Evolutionary conservation across 1,140 invertebrate genomes (phyloP), one percentile per base, ranked within the genome.

Genomic region (Liolophura sinensis): DNA sequence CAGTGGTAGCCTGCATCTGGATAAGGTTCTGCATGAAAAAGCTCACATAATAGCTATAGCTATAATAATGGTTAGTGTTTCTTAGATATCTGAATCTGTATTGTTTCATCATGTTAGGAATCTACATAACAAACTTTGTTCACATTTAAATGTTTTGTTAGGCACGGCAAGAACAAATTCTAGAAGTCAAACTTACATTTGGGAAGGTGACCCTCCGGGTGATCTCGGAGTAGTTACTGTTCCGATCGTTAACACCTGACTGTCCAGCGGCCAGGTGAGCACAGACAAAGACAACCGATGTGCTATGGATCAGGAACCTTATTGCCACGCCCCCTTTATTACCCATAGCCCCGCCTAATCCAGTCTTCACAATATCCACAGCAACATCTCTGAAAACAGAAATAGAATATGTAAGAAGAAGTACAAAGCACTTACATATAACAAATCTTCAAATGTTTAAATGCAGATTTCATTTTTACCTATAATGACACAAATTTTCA

Each of bases 231-330:
- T 95, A 99, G 85, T 99, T 97, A 18, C 93, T 93, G 84, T 99
- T 99, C 67, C 97, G 86, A 79, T 99, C 96, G 59, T 89, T 88
- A n/a, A 96, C 91, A 86, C 99, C 95, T 7, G 92, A 93, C 78
- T 99, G 97, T 14, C 97, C 97, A 64, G 98, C 98, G 48, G 98
- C 96, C 86, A 99, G 98, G 87, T 99, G 98, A 49, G 96, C 95
- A 85, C 97, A 99, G 40, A 99, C 93, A 86, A 99, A 99, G 82
- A 95, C 98, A 66, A 99, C 84, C 1, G 96, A 98, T 15, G 95
- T 96, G 52, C 92, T 93, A 81, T 96, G 90, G 40, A 97, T 87
- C 0, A 96, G 91, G 78, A 98, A 91, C 69, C 97, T 88, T 72
- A 99, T 95, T 1, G 93, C 95, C 63, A 95, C 94, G n/a, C 92